Conservation (phyloP, 2,888 invertebrate species). For the Alloscopus bannaensis region DNA sequence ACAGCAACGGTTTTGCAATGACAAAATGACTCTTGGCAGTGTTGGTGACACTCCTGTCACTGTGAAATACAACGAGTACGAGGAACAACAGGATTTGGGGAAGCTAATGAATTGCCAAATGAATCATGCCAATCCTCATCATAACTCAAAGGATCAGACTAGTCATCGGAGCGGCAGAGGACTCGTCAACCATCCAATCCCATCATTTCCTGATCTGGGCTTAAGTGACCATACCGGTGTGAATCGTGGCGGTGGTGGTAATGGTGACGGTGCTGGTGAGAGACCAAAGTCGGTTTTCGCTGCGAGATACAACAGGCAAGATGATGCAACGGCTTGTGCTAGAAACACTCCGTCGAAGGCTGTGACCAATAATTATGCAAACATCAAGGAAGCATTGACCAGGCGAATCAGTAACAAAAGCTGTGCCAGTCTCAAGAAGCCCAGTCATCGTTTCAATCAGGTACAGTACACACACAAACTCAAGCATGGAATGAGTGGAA, state of each 20-base stretch:
- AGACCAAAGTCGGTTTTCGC: neutral
- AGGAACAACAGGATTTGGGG: constrained; percentile 44
- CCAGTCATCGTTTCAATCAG: constrained; percentile 39
- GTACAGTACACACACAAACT: constrained; percentile 15
- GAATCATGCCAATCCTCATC: neutral
- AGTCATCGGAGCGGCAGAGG: constrained; percentile 16
- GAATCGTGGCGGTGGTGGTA: neutral
- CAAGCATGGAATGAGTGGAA: constrained; percentile 10
- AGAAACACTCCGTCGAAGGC: no score
- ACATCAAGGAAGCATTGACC: constrained; percentile 70
- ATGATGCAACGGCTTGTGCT: constrained; percentile 40
- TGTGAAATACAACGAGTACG: constrained; percentile 41
- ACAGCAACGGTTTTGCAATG: constrained; percentile 22
- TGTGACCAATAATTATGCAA: constrained; percentile 67
- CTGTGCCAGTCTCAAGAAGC: constrained; percentile 29
- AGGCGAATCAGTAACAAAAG: constrained; percentile 56
- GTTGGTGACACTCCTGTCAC: constrained; percentile 18
- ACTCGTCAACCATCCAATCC: constrained; percentile 33
- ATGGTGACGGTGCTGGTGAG: neutral
- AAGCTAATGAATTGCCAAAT: constrained; percentile 36
- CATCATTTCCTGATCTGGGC: constrained; percentile 39
- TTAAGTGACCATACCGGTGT: constrained; percentile 28
- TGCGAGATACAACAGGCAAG: constrained; percentile 30
- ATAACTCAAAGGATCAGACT: constrained; percentile 30
- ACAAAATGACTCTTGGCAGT: constrained; percentile 30